phyloP scores from a whole-genome alignment of 1,140 invertebrate species.

The Drosophila sulfurigaster region DNA sequence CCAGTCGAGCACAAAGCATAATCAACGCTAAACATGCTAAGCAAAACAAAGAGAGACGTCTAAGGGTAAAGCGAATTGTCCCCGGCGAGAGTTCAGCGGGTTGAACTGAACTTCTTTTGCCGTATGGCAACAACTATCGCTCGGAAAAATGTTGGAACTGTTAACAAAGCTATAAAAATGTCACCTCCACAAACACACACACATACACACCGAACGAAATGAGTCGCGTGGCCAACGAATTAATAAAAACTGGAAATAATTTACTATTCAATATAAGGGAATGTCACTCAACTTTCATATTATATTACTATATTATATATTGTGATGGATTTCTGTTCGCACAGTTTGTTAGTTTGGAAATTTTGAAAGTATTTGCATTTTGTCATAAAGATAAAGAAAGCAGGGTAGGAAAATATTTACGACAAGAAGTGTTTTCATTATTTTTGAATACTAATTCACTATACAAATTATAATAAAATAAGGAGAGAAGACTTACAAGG shows the following conservation, averaged over 20 bases:
- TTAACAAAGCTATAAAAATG: constrained; percentile 83
- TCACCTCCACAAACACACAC: constrained; percentile 51
- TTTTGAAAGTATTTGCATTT: too few species aligned
- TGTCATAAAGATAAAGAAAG: too few species aligned
- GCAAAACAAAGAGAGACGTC: constrained; percentile 65
- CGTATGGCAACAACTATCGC: constrained; percentile 25
- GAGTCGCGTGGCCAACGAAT: constrained; percentile 64
- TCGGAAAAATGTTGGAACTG: constrained; percentile 34
- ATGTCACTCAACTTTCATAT: background rate
- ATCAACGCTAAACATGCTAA: constrained; percentile 80
- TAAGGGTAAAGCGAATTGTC: background rate
- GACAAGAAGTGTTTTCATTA: too few species aligned
- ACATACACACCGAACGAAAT: constrained; percentile 24
- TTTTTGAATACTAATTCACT: too few species aligned
- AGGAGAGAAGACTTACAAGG: too few species aligned
- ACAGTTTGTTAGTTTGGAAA: too few species aligned
- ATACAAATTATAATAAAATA: too few species aligned
- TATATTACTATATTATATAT: background rate
- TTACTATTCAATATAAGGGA: constrained; percentile 22
- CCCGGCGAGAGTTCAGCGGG: background rate
- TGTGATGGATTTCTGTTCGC: background rate
- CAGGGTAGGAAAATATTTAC: too few species aligned
- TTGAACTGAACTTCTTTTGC: background rate
- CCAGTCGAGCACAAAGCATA: constrained; percentile 66
- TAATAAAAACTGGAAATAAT: constrained; percentile 50